These are phyloP conservation scores for Diachasmimorpha longicaudata DNA, from an alignment of 1,140 invertebrate species.

Conservation along the genomic window DNA sequence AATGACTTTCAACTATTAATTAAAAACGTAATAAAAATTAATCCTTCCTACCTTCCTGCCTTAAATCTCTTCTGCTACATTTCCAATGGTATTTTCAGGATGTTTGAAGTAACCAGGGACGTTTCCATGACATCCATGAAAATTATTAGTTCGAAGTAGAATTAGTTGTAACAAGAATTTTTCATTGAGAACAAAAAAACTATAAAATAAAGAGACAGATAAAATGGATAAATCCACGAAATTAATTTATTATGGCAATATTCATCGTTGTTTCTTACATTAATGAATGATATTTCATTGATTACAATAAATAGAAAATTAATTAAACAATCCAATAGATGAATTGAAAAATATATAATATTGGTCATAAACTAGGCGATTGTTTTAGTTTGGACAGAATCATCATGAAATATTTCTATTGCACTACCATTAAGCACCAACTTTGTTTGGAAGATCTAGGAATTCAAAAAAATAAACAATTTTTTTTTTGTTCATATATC, in stretches of 20 bases:
- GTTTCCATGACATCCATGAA: no score
- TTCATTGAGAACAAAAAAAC: no score
- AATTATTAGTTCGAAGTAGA: no score
- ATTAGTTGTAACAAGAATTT: no score
- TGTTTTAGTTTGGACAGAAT: not conserved
- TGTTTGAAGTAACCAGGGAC: no score
- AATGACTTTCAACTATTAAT: not conserved
- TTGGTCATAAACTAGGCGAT: not conserved
- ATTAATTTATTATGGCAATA: not conserved
- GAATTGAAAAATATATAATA: not conserved
- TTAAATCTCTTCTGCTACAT: not conserved
- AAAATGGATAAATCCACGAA: not conserved
- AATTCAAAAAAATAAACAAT: not conserved
- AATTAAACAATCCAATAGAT: not conserved
- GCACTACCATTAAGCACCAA: slow-evolving; percentile 17
- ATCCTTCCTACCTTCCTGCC: not conserved
- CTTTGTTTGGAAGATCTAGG: not conserved
- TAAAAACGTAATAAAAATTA: not conserved
- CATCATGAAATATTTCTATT: not conserved
- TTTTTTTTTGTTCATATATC: not conserved
- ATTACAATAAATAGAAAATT: not conserved
- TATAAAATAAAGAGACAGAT: not conserved
- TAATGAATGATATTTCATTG: not conserved
- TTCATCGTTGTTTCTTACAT: not conserved
- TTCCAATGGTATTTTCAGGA: no score